Evolutionary conservation across 2,113 vertebrate species (phyloP).

Genomic region (Gila orcuttii): DNA sequence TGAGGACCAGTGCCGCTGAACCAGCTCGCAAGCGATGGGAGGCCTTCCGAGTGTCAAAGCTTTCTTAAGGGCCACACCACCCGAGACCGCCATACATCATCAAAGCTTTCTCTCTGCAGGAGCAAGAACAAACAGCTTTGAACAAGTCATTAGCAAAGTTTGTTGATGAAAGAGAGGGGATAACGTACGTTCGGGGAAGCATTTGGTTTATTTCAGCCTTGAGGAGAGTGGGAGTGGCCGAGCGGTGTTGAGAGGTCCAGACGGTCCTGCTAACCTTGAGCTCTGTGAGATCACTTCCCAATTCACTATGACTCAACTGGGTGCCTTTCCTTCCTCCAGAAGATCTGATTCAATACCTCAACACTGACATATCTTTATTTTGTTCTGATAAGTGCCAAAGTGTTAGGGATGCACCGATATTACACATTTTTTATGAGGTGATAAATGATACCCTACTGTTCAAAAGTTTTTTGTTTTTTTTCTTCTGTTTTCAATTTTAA

Average conservation of each 20-base stretch:
- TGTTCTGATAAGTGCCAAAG: not conserved
- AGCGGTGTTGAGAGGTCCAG: constrained; percentile 51
- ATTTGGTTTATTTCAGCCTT: constrained; percentile 52
- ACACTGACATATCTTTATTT: not conserved
- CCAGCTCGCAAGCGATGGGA: constrained; percentile 45
- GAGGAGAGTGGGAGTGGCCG: constrained; percentile 37
- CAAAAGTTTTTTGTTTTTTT: not conserved
- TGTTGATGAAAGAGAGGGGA: constrained; percentile 52
- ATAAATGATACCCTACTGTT: not conserved
- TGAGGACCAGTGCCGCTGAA: constrained; percentile 48
- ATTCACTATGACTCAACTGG: not conserved
- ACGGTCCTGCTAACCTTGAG: constrained; percentile 54
- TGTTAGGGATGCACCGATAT: not conserved
- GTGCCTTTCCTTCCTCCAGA: constrained; percentile 33
- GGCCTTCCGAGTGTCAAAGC: constrained; percentile 69
- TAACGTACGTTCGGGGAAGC: constrained; percentile 37
- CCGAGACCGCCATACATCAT: constrained; percentile 63
- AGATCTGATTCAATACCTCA: constrained; percentile 33
- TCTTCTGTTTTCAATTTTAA: not conserved
- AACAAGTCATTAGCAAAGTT: constrained; percentile 47
- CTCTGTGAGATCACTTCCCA: constrained; percentile 49
- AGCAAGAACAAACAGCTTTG: constrained; percentile 41
- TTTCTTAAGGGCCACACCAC: constrained; percentile 70
- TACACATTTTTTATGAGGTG: not conserved
- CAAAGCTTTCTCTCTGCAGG: constrained; percentile 29